Base-by-base conservation (phyloP, 2,888 invertebrate genomes). In the Limnephilus rhombicus region DNA sequence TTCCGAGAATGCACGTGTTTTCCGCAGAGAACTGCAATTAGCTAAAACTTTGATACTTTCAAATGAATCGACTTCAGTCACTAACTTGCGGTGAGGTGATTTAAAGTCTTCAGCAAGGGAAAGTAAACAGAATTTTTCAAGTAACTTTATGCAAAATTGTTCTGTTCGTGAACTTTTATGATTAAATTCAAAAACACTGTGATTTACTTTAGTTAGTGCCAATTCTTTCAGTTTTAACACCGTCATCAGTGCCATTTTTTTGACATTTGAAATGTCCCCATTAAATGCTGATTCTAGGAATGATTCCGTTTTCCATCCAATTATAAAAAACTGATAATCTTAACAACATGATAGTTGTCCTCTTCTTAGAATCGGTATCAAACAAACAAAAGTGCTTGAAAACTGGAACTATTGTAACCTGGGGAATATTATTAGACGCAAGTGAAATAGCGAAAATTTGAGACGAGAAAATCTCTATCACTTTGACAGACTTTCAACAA, bases 21-120 rank as follows among this genome's bases (percentile, higher is more conserved):
- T 83, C 37, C 37, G 83, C 11, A n/a, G 86, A 34, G 45, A n/a
- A n/a, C 24, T 87, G 86, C 86, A 49, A 49, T 45, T 87, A 87
- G 86, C 86, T 29, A 45, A 87, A 87, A 87, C 86, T 83, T 83
- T 83, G 83, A 41, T 34, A 83, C 83, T 37, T 83, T 83, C 83
- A 37, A 83, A 83, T 83, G 83, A 41, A 83, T 83, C 34, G 83
- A n/a, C 41, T 41, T 9, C n/a, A 83, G 83, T 83, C 83, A 83
- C 41, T 37, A 24, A n/a, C 68, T 68, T 68, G 68, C 11, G 53
- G 53, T 68, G 24, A 68, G 68, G n/a, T 24, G 24, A 68, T 68
- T 68, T n/a, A 68, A 24, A 68, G 68, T 9, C 2, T 9, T n/a
- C 24, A n/a, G 7, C 68, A 41, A 24, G 68, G 9, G 68, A 24